Base-by-base conservation (phyloP, 2,888 invertebrate genomes). In the Noctua pronuba region DNA sequence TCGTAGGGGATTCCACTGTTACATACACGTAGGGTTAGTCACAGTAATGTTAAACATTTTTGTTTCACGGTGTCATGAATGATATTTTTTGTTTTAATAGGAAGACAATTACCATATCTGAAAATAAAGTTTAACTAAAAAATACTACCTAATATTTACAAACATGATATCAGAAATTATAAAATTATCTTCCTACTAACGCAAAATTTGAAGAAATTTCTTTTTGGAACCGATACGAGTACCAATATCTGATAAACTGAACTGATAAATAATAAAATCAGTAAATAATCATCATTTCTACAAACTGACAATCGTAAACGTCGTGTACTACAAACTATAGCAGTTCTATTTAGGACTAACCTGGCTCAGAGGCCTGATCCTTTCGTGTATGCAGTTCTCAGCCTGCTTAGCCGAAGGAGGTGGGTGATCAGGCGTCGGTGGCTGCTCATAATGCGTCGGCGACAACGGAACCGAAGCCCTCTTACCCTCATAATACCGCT, bases 341-440 rank as follows among this genome's bases (percentile, higher is more conserved):
- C 84, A 88, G 60, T 79, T 80, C 84, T 88, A 91, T 90, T 94
- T 92, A 88, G 95, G 95, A 97, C 98, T 98, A 96, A 99, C 99
- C 98, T 99, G 98, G 96, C 98, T 98, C 79, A 99, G 95, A 35
- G 99, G 99, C 91, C 98, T 97, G 91, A 99, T 99, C 95, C 98
- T 97, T 93, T 99, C 98, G 92, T 99, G 98, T 90, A 99, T 99
- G 91, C 98, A 98, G 94, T 97, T 98, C 95, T 99, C 98, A 0
- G 99, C 99, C 89, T 99, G 98, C 90, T 97, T 97, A 7, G 99
- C 99, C 18, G 99, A 98, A 0, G 99, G 99, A 2, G 99, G 99
- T 7, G 99, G 99, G 95, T 99, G 99, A 89, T 99, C 99, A 0
- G 99, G 99, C 21, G 99, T 99, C 18, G 99, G 99, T 21, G 99